These are phyloP conservation scores for Zoroaster sp. DNA, from an alignment of 53 echinoderm and acorn worm species.

Conservation along the genomic window DNA sequence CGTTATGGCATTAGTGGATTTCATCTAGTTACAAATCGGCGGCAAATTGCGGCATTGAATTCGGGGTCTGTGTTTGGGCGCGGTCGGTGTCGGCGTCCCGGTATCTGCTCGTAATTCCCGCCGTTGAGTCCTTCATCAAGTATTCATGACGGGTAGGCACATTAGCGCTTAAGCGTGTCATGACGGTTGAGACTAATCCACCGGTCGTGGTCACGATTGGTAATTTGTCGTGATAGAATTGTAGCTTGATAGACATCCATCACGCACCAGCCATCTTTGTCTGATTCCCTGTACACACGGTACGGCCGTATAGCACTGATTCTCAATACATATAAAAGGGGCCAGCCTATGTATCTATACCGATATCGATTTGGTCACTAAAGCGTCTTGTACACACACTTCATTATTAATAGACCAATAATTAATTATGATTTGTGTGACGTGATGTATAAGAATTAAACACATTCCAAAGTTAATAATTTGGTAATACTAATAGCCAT, in stretches of 20 bases:
- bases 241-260: background rate
- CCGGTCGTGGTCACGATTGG: background rate
- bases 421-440: no score
- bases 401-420: no score
- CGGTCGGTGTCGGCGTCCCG: background rate
- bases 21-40: constrained; percentile 46
- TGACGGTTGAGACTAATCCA: background rate
- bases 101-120: background rate
- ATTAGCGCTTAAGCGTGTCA: background rate
- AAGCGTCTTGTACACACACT: no score
- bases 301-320: no score
- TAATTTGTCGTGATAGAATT: constrained; percentile 19
- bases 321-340: no score
- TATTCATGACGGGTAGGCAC: constrained; percentile 23
- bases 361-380: no score
- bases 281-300: no score
- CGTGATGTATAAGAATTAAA: no score
- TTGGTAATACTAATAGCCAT: no score
- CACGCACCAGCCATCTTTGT: no score
- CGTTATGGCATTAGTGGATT: constrained; percentile 38
- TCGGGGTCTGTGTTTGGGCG: background rate
- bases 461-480: no score
- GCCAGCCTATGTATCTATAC: no score
- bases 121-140: background rate
- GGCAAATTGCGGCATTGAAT: constrained; percentile 32